Evolutionary conservation across 2,113 vertebrate species (phyloP), one percentile per base, ranked within the genome.

Genomic region (Planiliza haematocheilus): DNA sequence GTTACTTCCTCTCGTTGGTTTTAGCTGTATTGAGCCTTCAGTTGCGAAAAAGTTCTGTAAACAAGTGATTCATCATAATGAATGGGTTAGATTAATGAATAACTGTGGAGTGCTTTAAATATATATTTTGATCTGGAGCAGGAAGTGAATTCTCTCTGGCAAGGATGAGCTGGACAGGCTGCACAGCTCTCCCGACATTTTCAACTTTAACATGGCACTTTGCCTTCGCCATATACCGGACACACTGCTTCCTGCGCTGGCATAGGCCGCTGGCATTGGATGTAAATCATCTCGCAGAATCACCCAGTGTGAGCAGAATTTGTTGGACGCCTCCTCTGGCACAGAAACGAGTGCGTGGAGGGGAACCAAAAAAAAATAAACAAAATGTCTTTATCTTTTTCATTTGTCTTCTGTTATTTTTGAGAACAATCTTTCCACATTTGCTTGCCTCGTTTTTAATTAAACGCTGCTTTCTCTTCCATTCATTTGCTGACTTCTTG

Each of bases 191-290:
- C n/a, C n/a, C n/a, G n/a, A n/a, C n/a, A 30, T 30, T 53, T 70
- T 57, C 38, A 20, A 38, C 20, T 11, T 39, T 39, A 69, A 69
- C 36, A 24, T 14, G 6, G 38, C 24, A 0, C 36, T 46, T 16
- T 18, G 12, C 12, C 14, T 18, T 30, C 0, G 10, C 53, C 24
- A 9, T 56, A 34, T 37, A 24, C 48, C 3, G 11, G 24, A 66
- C 37, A 66, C 30, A 9, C 43, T 18, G 7, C 70, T 58, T 79
- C 61, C 75, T 37, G 55, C 21, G 7, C 21, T 62, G 61, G 66
- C 24, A 8, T 9, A 16, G 11, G 48, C 16, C 18, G 1, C 5
- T 50, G 37, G 34, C 37, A 36, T 16, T 30, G 18, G 30, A 46
- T 51, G 38, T 16, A 36, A 30, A 66, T 55, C 30, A 50, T 21